A percentile compares a stretch with the other conserved stretches of the same genome.
Conservation (phyloP, 2,113 vertebrate genomes). For the Oryzias celebensis region DNA sequence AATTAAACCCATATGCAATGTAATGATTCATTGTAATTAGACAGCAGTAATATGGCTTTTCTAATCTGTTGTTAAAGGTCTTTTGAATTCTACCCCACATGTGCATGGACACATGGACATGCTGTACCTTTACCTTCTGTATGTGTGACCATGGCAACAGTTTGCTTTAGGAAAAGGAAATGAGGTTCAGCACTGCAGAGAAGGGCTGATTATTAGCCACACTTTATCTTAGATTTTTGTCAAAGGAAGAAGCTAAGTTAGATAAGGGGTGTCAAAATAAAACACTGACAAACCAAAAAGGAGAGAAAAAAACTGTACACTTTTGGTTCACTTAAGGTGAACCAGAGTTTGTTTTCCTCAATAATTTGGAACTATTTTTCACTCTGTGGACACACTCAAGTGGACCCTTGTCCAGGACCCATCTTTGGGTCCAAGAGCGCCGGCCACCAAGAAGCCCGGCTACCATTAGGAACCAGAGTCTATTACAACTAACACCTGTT, state of each 20-base stretch:
- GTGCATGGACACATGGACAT: no score
- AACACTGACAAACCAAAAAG: neutral
- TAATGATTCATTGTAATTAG: no score
- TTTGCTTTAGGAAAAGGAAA: conserved; percentile 16
- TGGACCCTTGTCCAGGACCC: no score
- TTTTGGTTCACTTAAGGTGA: no score
- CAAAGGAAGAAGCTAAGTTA: neutral
- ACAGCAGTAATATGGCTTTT: neutral
- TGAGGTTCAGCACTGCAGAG: conserved; percentile 2
- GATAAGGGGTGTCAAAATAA: neutral
- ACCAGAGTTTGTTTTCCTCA: no score
- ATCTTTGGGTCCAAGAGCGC: no score
- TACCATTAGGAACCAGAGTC: no score
- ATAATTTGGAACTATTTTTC: no score
- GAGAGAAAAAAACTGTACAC: neutral
- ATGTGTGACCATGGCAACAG: conserved; percentile 53
- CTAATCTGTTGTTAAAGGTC: neutral
- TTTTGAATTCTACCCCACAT: neutral
- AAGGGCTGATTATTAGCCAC: neutral
- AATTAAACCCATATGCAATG: no score
- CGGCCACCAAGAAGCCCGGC: no score
- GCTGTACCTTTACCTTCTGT: conserved; percentile 21
- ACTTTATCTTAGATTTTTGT: neutral
- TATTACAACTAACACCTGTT: no score
- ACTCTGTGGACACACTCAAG: no score